phyloP scores from a whole-genome alignment of 92 coral and sea anemone genomes.

The Porites evermanni region DNA sequence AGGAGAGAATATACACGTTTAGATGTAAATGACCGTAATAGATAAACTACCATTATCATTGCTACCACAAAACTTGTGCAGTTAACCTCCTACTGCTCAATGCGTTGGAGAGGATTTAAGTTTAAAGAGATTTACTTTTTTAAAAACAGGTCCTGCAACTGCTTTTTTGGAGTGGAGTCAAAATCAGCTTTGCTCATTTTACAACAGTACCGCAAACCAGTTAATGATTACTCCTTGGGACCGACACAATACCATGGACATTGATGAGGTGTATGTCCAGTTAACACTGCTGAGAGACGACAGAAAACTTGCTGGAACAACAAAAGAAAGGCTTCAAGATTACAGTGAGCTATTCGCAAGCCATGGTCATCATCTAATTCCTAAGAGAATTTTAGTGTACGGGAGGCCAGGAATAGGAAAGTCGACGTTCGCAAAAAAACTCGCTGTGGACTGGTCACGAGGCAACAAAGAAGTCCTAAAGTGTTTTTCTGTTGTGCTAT shows the following conservation, averaged over 20 bases:
- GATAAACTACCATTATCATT: not conserved
- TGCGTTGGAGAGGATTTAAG: too few relatives aligned
- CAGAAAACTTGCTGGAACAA: not conserved
- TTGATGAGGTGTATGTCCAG: not conserved
- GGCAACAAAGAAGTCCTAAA: slow-evolving; percentile 16
- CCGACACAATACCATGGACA: not conserved
- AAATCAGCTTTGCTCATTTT: not conserved
- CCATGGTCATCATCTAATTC: not conserved
- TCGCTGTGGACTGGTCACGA: slow-evolving; percentile 32
- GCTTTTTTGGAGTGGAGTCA: not conserved
- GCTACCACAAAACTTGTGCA: too few relatives aligned
- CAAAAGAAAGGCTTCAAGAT: not conserved
- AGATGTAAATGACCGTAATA: too few relatives aligned
- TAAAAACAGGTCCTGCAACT: not conserved
- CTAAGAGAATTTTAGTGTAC: slow-evolving; percentile 24
- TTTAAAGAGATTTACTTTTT: too few relatives aligned
- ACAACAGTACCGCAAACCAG: not conserved
- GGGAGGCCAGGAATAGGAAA: slow-evolving; percentile 34
- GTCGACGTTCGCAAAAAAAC: slow-evolving; percentile 13
- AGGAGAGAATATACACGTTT: too few relatives aligned
- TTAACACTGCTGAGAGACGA: not conserved
- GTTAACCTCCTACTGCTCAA: too few relatives aligned
- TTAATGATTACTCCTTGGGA: slow-evolving; percentile 6
- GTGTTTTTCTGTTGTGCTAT: slow-evolving; percentile 14
- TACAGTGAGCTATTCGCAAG: not conserved